phyloP scores from a whole-genome alignment of 2,888 invertebrate genomes.

The Caenorhabditis zanzibari region DNA sequence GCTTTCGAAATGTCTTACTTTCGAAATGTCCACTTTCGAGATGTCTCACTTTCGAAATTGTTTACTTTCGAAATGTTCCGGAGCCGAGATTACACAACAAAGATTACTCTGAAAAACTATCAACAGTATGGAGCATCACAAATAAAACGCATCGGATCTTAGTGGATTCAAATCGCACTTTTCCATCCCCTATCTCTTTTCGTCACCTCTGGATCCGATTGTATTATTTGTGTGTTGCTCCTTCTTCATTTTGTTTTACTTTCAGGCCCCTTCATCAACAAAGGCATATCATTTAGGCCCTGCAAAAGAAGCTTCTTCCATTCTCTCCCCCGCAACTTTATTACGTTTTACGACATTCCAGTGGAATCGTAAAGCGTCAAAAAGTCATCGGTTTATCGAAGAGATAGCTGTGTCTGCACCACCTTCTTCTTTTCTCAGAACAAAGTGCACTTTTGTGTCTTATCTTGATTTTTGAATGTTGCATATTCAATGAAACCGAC shows the following conservation, averaged over 20 bases:
- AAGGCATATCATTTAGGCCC: constrained; percentile 35
- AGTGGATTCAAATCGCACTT: too few species aligned
- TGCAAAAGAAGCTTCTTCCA: constrained; percentile 11
- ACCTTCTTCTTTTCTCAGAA: constrained; percentile 30
- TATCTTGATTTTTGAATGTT: constrained; percentile 29
- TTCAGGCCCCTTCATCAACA: neutral
- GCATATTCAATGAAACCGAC: constrained; percentile 44
- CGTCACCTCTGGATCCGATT: neutral
- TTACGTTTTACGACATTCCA: constrained; percentile 47
- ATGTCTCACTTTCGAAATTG: too few species aligned
- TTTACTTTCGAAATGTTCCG: too few species aligned
- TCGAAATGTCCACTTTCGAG: too few species aligned
- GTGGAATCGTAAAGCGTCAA: constrained; percentile 25
- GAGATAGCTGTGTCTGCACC: constrained; percentile 1
- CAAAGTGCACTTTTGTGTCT: constrained; percentile 28
- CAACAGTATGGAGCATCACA: too few species aligned
- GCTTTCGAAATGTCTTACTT: too few species aligned
- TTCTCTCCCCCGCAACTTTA: constrained; percentile 29
- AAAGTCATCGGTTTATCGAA: constrained; percentile 12
- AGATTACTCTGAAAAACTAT: too few species aligned
- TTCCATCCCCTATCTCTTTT: neutral
- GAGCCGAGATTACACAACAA: too few species aligned
- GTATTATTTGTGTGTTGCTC: constrained; percentile 8
- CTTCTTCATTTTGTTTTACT: neutral
- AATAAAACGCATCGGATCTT: too few species aligned